phyloP scores from a whole-genome alignment of 2,113 vertebrate species.

The Rhabdomys dilectus region DNA sequence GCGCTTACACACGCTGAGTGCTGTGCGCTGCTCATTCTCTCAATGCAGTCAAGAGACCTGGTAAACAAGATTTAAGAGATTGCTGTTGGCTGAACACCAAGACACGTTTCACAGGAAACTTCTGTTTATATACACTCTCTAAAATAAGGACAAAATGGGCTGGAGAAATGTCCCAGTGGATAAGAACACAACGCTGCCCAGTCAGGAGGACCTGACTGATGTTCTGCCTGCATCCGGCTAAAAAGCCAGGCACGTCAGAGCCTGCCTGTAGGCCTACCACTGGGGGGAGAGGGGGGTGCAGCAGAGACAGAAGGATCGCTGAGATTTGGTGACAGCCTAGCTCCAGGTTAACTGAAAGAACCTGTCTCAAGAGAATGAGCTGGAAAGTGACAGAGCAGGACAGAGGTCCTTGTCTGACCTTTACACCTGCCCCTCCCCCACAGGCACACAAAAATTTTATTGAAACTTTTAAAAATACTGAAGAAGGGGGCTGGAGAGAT shows the following conservation, averaged over 20 bases:
- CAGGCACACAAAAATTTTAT: neutral
- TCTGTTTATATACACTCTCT: neutral
- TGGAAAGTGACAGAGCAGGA: neutral
- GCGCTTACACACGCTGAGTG: neutral
- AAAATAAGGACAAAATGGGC: neutral
- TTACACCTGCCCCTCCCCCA: neutral
- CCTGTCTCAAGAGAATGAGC: neutral
- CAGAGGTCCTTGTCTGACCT: neutral
- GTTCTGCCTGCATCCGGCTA: neutral
- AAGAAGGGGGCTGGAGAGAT: neutral
- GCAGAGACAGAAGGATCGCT: neutral
- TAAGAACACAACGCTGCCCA: neutral
- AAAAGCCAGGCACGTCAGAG: neutral
- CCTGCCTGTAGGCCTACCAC: neutral
- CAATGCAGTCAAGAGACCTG: neutral
- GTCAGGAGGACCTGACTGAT: neutral
- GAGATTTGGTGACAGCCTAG: neutral
- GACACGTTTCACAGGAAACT: neutral
- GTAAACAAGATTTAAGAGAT: neutral
- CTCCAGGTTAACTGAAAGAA: neutral
- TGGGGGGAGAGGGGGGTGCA: neutral
- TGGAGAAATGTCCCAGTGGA: neutral
- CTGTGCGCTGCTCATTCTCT: neutral
- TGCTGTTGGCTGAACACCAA: neutral
- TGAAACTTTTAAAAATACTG: neutral